Evolutionary conservation across 2,797 vertebrate species (phyloP), one percentile per base, ranked within the genome.

Genomic region (Rhabdophis nuchalis): DNA sequence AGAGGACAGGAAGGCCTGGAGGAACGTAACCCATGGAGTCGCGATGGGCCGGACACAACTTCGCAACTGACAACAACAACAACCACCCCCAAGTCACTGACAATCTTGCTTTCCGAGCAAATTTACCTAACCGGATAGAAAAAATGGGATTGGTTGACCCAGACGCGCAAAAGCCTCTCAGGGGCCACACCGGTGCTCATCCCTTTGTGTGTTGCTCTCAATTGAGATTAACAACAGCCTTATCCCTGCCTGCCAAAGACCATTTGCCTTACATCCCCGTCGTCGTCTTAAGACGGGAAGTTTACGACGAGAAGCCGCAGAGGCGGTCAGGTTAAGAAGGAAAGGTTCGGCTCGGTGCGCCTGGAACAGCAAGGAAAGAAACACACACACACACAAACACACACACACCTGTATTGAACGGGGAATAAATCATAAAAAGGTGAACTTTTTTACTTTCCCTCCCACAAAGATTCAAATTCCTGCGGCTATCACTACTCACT

Each of bases 141-240:
- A 96, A 97, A 98, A 98, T 98, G 98, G 98, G 97, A 97, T 97
- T 98, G 98, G 98, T 98, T 98, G 98, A 98, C 98, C 98, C 98
- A 98, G 98, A 97, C 94, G 92, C 96, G 96, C 92, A 4, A 94
- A 95, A 98, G 98, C 97, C 92, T 97, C 98, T 98, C 97, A 98
- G 94, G 97, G 93, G 87, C 14, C 86, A 93, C 91, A 92, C 95
- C 89, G 91, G 93, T 58, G 95, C 95, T 96, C 95, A 97, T 96
- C 97, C 95, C 86, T 92, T 95, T 95, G 96, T 91, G 82, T 96
- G 95, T 95, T 94, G 93, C 96, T 95, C 96, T 95, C 96, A 96
- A 97, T 97, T 98, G 97, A 96, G 96, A 97, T 97, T 97, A 97
- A 95, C 90, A 95, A 96, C 95, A 87, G n/a, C 95, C 95, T 92